These are phyloP conservation scores for Echinarachnius parma DNA, from an alignment of 53 echinoderm and acorn worm species.

Conservation along the genomic window DNA sequence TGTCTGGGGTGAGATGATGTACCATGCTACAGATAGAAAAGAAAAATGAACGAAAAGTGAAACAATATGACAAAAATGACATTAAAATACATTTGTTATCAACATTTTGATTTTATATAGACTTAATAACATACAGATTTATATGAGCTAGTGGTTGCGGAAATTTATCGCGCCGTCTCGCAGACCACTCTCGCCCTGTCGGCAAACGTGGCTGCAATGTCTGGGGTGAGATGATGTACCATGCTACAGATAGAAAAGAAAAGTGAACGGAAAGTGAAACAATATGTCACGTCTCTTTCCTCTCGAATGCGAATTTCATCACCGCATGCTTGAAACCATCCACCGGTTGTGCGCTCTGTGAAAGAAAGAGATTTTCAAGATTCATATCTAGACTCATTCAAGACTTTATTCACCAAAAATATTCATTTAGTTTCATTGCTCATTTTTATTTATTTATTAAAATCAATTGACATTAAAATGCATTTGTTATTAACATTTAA, in stretches of 20 bases:
- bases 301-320: conserved; percentile 49
- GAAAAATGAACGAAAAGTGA: neutral
- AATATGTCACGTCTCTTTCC: conserved; percentile 19
- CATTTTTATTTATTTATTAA: no score
- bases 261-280: neutral
- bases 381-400: neutral
- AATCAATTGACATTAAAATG: no score
- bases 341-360: conserved; percentile 8
- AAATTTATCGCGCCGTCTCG: conserved; percentile 83
- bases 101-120: neutral
- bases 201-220: conserved; percentile 56
- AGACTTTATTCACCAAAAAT: no score
- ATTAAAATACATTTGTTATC: no score
- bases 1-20: conserved; percentile 70
- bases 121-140: no score
- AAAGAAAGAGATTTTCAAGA: neutral
- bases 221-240: conserved; percentile 80
- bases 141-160: no score
- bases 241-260: conserved; percentile 57
- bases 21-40: conserved; percentile 76
- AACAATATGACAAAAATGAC: no score
- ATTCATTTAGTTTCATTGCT: no score
- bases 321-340: conserved; percentile 52
- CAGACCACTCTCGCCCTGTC: conserved; percentile 66
- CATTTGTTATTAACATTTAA: neutral